Evolutionary conservation across 2,888 invertebrate species (phyloP), one percentile per base, ranked within the genome.

Genomic region (Caenorhabditis japonica): DNA sequence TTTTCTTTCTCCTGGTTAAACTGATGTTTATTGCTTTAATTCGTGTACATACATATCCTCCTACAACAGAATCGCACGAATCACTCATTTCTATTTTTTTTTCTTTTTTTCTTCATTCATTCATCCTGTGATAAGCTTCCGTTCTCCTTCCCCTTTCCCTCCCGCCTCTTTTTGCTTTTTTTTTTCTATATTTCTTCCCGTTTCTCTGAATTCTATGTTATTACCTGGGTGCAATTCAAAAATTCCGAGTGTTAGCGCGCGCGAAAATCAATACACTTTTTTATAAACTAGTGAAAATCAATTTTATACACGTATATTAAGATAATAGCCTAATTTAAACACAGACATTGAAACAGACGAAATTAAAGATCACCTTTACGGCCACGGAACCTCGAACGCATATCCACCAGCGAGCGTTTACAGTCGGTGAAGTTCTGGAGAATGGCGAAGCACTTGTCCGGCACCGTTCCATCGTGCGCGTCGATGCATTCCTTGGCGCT

Each of bases 401-500:
- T 84, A 55, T 84, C 84, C 1, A 84, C 82, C 76, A 85, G 62
- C 0, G 83, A 83, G 23, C 76, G 71, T 61, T 85, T 85, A 64
- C 85, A 85, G 39, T 85, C 85, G 41, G 79, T 73, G 70, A 85
- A 85, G 41, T 79, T 83, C 13, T 78, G 64, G 27, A 85, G 74
- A 10, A 85, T 75, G 19, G 76, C 59, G 74, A 83, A 84, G 41
- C 85, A 85, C 36, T 78, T 73, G 36, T 85, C 81, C 8, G 82
- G 82, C 0, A 85, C 85, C 4, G 75, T 74, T 27, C 80, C 84
- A 51, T 85, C 85, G 39, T 76, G 80, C 1, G 83, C 78, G 41
- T 82, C 74, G 41, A 85, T 76, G 44, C 85, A 85, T n/a, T 85
- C 84, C 44, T 83, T 83, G 4, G 85, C 85, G 4, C 83, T 75